Conservation (phyloP, 1,140 invertebrate species). For the Drosophila chauvacae region DNA sequence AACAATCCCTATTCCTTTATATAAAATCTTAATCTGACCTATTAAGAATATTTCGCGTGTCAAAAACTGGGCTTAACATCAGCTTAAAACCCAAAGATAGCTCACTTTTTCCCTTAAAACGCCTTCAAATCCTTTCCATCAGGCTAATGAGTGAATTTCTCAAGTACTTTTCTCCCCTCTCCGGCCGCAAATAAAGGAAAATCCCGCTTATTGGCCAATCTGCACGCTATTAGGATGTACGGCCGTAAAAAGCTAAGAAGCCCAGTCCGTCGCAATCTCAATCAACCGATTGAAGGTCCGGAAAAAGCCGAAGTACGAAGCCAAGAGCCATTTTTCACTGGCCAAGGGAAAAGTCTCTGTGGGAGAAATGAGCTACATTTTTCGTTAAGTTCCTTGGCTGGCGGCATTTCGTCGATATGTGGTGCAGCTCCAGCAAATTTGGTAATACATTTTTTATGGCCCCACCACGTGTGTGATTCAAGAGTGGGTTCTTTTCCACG, state of each 20-base stretch:
- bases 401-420: constrained; percentile 36
- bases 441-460: constrained; percentile 76
- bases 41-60: neutral
- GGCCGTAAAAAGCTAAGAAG: constrained; percentile 54
- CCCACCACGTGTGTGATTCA: constrained; percentile 26
- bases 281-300: constrained; percentile 53
- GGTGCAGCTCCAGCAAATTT: constrained; percentile 50
- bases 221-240: constrained; percentile 60
- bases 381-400: constrained; percentile 44
- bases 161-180: constrained; percentile 6
- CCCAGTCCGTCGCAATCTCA: constrained; percentile 34
- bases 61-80: neutral
- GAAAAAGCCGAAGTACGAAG: constrained; percentile 1
- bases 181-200: constrained; percentile 1
- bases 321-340: constrained; percentile 42
- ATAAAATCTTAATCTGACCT: neutral
- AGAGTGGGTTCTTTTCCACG: constrained; percentile 4
- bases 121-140: constrained; percentile 18
- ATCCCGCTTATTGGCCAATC: constrained; percentile 47
- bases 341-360: constrained; percentile 2
- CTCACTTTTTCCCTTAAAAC: neutral
- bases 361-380: constrained; percentile 39
- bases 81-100: neutral
- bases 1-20: neutral
- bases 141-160: constrained; percentile 29